Conservation (phyloP, 2,113 vertebrate species). For the Rhipidura dahli region DNA sequence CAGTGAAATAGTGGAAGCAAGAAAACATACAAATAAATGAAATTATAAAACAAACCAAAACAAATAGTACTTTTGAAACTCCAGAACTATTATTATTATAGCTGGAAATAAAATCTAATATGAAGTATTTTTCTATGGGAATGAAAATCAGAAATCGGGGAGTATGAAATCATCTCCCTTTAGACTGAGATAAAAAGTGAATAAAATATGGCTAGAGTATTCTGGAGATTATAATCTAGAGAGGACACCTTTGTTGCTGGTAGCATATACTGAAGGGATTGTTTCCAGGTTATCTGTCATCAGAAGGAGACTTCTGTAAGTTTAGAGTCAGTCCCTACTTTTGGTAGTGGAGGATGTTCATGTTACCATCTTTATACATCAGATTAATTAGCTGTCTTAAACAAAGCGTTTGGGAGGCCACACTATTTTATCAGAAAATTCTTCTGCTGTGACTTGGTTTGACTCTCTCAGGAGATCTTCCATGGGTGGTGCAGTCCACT, state of each 20-base stretch:
- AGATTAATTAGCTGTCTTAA: not conserved
- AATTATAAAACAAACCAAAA: not conserved
- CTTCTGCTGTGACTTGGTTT: not conserved
- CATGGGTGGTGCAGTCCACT: not conserved
- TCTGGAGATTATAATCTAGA: not conserved
- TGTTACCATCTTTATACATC: not conserved
- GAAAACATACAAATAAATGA: not conserved
- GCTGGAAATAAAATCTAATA: not conserved
- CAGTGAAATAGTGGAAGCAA: not conserved
- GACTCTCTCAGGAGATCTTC: not conserved
- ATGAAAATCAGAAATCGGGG: not conserved
- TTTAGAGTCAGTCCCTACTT: not conserved
- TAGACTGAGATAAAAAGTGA: not conserved
- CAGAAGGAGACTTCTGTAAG: not conserved
- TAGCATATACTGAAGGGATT: not conserved
- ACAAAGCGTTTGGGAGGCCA: not conserved
- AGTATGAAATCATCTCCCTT: not conserved
- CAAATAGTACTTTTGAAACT: not conserved
- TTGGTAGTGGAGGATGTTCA: not conserved
- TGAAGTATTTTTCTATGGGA: not conserved
- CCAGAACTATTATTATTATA: not conserved
- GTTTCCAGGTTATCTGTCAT: not conserved
- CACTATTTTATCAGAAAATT: not conserved
- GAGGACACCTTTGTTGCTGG: not conserved
- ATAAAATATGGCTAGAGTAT: not conserved